phyloP scores from a whole-genome alignment of 2,113 vertebrate genomes.

The Forbesichthys papilliferus region DNA sequence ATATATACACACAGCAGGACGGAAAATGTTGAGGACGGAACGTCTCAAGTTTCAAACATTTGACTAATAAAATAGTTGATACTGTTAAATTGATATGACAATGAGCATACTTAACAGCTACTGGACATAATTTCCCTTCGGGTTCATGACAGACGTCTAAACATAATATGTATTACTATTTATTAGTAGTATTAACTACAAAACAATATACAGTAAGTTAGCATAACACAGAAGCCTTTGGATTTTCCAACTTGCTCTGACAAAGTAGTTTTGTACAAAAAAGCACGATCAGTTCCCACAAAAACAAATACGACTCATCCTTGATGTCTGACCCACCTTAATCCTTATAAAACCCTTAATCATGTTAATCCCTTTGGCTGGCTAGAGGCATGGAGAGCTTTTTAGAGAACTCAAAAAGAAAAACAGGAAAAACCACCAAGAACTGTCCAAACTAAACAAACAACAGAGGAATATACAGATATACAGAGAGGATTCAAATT shows the following conservation, averaged over 20 bases:
- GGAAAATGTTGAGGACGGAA: too few species aligned
- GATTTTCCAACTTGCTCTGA: not conserved
- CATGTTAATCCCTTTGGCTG: constrained; percentile 41
- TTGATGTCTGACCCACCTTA: constrained; percentile 36
- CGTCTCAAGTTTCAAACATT: too few species aligned
- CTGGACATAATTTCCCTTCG: too few species aligned
- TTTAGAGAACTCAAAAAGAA: constrained; percentile 19
- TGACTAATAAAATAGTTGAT: not conserved
- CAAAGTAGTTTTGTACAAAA: not conserved
- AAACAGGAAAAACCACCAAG: constrained; percentile 28
- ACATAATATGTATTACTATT: too few species aligned
- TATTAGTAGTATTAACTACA: too few species aligned
- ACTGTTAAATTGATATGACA: not conserved
- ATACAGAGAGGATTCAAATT: constrained; percentile 37
- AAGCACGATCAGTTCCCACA: constrained; percentile 14
- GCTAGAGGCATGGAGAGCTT: constrained; percentile 25
- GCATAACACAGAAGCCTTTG: not conserved
- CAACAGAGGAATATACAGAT: constrained; percentile 43
- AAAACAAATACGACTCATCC: constrained; percentile 28
- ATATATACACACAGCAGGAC: too few species aligned
- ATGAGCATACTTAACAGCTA: too few species aligned
- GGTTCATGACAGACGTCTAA: too few species aligned
- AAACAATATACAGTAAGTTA: too few species aligned
- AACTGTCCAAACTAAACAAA: constrained; percentile 49
- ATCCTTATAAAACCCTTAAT: constrained; percentile 37